These are phyloP conservation scores for Entomyzon cyanotis DNA, from an alignment of 2,113 vertebrate genomes.

Conservation along the genomic window DNA sequence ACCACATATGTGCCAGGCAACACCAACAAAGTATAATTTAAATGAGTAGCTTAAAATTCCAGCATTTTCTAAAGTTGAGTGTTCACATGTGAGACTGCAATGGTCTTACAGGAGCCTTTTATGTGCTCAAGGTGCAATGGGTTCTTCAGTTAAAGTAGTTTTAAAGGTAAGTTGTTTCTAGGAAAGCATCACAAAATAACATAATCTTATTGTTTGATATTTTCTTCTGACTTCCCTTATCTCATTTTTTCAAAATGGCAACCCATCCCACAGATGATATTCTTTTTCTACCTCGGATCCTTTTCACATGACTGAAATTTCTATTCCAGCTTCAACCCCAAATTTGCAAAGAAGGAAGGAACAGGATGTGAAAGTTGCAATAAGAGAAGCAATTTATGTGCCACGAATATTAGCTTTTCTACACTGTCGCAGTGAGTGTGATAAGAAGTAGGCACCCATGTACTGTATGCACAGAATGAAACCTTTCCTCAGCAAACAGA, in stretches of 20 bases:
- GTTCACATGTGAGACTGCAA: not conserved
- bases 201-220: not conserved
- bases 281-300: not conserved
- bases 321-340: not conserved
- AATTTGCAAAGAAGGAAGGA: not conserved
- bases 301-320: not conserved
- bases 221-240: not conserved
- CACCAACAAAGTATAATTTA: not conserved
- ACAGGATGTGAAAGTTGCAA: not conserved
- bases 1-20: not conserved
- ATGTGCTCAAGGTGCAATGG: not conserved
- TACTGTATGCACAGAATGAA: conserved; percentile 29
- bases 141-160: not conserved
- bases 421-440: not conserved
- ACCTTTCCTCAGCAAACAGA: conserved; percentile 50
- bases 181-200: not conserved
- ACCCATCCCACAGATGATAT: not conserved
- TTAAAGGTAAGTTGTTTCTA: not conserved
- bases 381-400: conserved; percentile 5
- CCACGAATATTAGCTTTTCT: not conserved
- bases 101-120: not conserved
- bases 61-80: not conserved
- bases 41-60: not conserved
- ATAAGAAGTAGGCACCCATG: conserved; percentile 27
- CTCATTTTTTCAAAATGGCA: not conserved